phyloP scores from a whole-genome alignment of 2,797 vertebrate species.

The Oceanodroma leucorhoa region DNA sequence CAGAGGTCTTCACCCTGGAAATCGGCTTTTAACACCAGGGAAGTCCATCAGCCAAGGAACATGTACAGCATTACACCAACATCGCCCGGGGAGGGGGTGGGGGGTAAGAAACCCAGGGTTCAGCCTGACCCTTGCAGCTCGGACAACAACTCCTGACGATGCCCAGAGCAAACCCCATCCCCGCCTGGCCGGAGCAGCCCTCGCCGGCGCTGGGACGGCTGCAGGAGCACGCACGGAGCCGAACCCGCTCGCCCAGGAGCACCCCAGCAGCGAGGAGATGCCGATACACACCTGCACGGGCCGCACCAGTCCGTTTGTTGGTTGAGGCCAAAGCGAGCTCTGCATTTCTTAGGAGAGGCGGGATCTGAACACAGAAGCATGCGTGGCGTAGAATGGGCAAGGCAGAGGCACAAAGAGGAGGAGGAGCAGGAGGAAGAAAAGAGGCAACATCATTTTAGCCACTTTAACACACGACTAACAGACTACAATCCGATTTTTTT shows the following conservation, averaged over 20 bases:
- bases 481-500: not conserved
- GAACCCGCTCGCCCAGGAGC: not conserved
- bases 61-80: not conserved
- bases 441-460: constrained; percentile 79
- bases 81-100: fast-evolving
- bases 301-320: constrained; percentile 99
- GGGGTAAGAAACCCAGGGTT: not conserved
- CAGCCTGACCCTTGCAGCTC: not conserved
- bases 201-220: not conserved
- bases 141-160: not conserved
- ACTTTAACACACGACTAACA: constrained; percentile 42
- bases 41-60: not conserved
- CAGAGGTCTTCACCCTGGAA: not conserved
- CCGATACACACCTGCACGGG: constrained; percentile 98
- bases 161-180: not conserved
- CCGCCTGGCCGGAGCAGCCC: not conserved
- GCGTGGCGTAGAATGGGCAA: constrained; percentile 77
- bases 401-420: constrained; percentile 73
- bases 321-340: constrained; percentile 99
- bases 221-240: not conserved
- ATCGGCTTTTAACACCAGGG: not conserved
- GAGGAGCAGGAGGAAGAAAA: constrained; percentile 76
- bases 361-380: constrained; percentile 94
- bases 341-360: constrained; percentile 99
- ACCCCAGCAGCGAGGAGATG: constrained; percentile 61